phyloP scores from a whole-genome alignment of 2,888 invertebrate genomes.

The Apamea monoglypha region DNA sequence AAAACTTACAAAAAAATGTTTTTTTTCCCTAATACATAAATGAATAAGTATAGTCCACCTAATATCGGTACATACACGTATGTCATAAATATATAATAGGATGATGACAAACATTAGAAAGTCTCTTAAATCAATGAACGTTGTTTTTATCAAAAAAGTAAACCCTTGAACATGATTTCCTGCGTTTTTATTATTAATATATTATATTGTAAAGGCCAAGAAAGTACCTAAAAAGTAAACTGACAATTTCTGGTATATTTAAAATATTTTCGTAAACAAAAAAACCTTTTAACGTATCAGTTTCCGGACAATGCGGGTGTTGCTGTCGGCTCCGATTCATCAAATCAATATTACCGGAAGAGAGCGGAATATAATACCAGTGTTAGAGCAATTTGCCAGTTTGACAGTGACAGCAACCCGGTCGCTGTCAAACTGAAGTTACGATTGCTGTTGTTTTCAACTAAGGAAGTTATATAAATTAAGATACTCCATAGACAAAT shows the following conservation, averaged over 20 bases:
- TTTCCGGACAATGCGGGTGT: slow-evolving; percentile 7
- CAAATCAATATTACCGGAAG: slow-evolving; percentile 37
- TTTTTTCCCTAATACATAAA: too few relatives aligned
- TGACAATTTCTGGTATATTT: neutral
- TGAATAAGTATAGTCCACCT: neutral
- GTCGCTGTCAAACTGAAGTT: slow-evolving; percentile 16
- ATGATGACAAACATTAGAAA: too few relatives aligned
- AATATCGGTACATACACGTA: neutral
- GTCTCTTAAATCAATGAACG: neutral
- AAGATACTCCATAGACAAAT: too few relatives aligned
- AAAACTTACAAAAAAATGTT: too few relatives aligned
- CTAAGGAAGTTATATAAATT: too few relatives aligned
- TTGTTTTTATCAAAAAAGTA: neutral
- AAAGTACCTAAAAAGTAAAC: too few relatives aligned
- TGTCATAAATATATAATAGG: neutral
- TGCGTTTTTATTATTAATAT: neutral
- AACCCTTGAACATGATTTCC: neutral
- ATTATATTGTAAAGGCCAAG: neutral
- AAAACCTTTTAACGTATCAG: slow-evolving; percentile 29
- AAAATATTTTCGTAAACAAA: neutral
- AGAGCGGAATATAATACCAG: slow-evolving; percentile 16
- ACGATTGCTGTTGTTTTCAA: slow-evolving; percentile 4
- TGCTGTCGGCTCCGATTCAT: slow-evolving; percentile 44
- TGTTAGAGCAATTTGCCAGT: slow-evolving; percentile 33
- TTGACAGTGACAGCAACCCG: slow-evolving; percentile 30